Percentiles rank a stretch among this genome's conserved stretches.
Conservation (phyloP, 1,140 invertebrate species). For the Tetramorium simillimum region DNA sequence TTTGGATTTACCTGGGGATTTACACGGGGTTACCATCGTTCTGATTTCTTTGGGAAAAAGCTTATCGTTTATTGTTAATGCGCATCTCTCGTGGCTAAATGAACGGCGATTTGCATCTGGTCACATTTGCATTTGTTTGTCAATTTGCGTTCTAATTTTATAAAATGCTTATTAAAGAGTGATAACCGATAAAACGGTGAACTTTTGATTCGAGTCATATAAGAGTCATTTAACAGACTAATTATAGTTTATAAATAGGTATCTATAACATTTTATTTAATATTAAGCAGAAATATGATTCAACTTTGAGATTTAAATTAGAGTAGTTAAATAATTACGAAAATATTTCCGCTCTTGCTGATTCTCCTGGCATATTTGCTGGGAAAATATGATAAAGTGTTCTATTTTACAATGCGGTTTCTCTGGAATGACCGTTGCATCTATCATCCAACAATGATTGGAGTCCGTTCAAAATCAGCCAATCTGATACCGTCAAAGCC, state of each 20-base stretch:
- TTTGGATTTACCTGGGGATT: constrained; percentile 8
- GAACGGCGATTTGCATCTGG: not conserved
- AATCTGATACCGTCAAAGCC: not conserved
- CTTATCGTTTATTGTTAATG: constrained; percentile 33
- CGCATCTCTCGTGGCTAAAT: not conserved
- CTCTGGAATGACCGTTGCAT: not conserved
- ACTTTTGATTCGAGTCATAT: not conserved
- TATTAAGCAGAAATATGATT: not conserved
- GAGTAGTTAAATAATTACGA: not conserved
- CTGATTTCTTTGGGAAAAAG: not conserved
- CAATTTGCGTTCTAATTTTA: not conserved
- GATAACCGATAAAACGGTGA: not conserved
- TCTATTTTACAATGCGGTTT: constrained; percentile 6
- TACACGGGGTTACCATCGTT: not conserved
- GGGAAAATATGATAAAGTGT: not conserved
- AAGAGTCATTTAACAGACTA: not conserved
- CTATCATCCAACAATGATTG: constrained; percentile 11
- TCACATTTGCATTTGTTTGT: not conserved
- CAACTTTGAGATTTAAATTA: not conserved
- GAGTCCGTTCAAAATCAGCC: not conserved
- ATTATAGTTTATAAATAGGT: not conserved
- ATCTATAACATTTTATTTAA: not conserved
- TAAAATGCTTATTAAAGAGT: not conserved
- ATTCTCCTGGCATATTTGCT: not conserved
- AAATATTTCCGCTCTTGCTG: not conserved